Evolutionary conservation across 2,888 invertebrate genomes (phyloP).

Genomic region (Sipha maydis): DNA sequence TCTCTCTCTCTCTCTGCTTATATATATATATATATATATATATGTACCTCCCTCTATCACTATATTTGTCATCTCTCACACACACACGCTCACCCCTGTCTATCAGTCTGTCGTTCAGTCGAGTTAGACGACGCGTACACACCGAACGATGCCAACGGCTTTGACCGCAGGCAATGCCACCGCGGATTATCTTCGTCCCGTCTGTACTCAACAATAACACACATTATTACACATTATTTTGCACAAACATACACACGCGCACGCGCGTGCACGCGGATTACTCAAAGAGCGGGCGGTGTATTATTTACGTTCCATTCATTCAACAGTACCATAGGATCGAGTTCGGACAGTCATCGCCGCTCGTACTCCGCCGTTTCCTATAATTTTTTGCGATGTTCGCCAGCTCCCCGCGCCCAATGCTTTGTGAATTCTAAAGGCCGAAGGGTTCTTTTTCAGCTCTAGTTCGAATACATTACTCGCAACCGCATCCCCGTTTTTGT

Average conservation of each 20-base stretch:
- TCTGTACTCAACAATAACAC: neutral
- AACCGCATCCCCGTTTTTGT: no score
- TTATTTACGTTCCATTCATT: neutral
- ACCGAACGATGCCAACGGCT: constrained; percentile 36
- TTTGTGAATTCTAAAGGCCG: neutral
- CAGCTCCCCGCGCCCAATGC: neutral
- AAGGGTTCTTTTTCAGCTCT: neutral
- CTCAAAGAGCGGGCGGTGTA: neutral
- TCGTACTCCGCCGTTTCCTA: neutral
- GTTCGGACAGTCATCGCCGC: neutral
- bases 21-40: no score
- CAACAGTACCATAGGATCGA: neutral
- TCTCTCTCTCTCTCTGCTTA: neutral
- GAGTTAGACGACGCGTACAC: neutral
- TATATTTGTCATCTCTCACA: neutral
- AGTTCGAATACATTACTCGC: no score
- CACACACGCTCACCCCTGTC: neutral
- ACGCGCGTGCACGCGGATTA: neutral
- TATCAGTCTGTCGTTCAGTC: neutral
- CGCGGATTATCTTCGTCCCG: constrained; percentile 25
- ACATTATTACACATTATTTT: constrained; percentile 6
- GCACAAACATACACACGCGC: neutral
- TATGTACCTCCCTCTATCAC: no score
- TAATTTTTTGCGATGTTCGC: neutral
- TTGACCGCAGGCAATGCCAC: neutral